Evolutionary conservation across 1,140 invertebrate species (phyloP), one percentile per base, ranked within the genome.

Genomic region (Penaeus indicus): DNA sequence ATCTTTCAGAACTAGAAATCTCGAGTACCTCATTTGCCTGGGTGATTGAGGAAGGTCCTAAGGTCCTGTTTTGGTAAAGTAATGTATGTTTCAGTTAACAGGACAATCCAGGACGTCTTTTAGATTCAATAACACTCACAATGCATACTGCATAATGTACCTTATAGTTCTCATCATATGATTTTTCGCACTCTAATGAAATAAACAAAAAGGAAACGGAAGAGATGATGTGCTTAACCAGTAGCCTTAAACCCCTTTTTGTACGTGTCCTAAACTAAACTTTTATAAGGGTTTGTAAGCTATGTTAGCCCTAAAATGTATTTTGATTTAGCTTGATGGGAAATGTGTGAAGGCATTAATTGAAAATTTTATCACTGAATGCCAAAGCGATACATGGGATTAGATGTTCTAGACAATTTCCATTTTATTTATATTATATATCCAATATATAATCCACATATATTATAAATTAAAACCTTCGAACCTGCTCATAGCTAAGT

Each of bases 341-440:
- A 84, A 84, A 84, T 84, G 64, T 84, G 81, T 84, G 81, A 84
- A 84, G 81, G 81, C 63, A 84, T 84, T 64, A 61, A n/a, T 84
- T 67, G 62, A n/a, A 84, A 84, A 67, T 69, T 67, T 67, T 25
- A 47, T 84, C 78, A 16, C 42, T 67, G 63, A 67, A 83, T 83
- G n/a, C 81, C 67, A 63, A 83, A 83, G 47, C 61, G 67, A 42
- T 84, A 38, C 67, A 64, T 84, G 47, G 63, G 54, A 60, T 60
- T 84, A 84, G 81, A 84, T 42, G n/a, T 38, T 42, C 27, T 69
- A 83, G 62, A 83, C 69, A 83, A 67, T 84, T 38, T 84, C n/a
- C 38, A 83, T 25, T 83, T 67, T 69, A 84, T 84, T 69, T 84
- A 67, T 84, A 69, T 42, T 84, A 54, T 54, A 54, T 54, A 11